phyloP scores from a whole-genome alignment of 2,888 invertebrate genomes.

The Belgica antarctica region DNA sequence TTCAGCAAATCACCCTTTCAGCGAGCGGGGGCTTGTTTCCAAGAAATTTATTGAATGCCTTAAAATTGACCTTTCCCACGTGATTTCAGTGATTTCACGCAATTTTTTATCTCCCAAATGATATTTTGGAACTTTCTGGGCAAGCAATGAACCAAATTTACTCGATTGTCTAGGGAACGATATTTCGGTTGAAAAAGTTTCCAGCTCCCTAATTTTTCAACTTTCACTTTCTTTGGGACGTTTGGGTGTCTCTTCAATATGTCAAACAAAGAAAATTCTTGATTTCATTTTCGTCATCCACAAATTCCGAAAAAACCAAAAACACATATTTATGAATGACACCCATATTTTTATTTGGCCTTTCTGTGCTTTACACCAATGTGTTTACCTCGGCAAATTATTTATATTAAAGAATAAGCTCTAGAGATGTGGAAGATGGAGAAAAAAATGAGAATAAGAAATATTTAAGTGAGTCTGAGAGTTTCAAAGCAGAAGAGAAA shows the following conservation, averaged over 20 bases:
- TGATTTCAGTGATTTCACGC: neutral
- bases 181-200: neutral
- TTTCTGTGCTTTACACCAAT: no score
- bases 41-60: neutral
- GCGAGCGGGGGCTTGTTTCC: neutral
- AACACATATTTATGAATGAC: no score
- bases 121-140: neutral
- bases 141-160: neutral
- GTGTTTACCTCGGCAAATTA: constrained; percentile 33
- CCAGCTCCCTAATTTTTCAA: no score
- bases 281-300: no score
- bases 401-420: constrained; percentile 11
- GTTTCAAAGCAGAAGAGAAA: neutral
- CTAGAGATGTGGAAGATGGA: constrained; percentile 1
- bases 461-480: neutral
- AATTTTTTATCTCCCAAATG: no score
- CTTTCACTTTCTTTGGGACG: neutral
- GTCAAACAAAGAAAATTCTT: no score
- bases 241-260: no score
- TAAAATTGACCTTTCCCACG: neutral
- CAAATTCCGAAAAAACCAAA: no score
- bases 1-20: constrained; percentile 5
- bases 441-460: neutral
- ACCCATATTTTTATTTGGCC: no score
- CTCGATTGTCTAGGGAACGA: neutral